phyloP scores from a whole-genome alignment of 2,113 vertebrate genomes.

The Ictalurus furcatus region DNA sequence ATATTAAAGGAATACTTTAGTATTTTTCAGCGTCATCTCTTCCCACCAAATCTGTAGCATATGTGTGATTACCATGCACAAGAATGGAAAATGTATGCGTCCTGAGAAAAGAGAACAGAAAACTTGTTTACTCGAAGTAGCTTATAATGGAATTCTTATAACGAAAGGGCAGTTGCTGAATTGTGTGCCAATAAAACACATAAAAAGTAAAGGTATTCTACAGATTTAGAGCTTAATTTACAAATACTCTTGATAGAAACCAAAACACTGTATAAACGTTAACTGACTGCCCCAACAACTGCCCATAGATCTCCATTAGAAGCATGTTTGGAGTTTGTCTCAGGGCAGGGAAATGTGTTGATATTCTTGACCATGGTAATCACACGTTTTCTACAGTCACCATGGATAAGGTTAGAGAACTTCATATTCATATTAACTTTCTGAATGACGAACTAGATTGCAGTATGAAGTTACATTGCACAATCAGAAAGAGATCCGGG shows the following conservation, averaged over 20 bases:
- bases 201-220: neutral
- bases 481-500: neutral
- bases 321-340: neutral
- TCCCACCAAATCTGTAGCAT: neutral
- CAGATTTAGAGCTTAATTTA: neutral
- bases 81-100: neutral
- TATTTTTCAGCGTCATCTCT: neutral
- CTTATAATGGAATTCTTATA: neutral
- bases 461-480: neutral
- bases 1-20: conserved; percentile 12
- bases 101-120: neutral
- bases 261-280: neutral
- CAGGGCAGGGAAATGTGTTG: neutral
- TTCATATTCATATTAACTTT: neutral
- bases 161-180: neutral
- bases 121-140: neutral
- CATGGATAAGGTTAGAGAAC: neutral
- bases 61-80: neutral
- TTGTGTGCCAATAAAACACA: neutral
- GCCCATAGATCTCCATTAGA: neutral
- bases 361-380: neutral
- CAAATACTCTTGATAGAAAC: neutral
- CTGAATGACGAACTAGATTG: neutral
- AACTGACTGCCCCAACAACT: neutral
- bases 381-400: neutral